Base-by-base conservation (phyloP, 2,888 invertebrate genomes). In the Ectemnius cavifrons region DNA sequence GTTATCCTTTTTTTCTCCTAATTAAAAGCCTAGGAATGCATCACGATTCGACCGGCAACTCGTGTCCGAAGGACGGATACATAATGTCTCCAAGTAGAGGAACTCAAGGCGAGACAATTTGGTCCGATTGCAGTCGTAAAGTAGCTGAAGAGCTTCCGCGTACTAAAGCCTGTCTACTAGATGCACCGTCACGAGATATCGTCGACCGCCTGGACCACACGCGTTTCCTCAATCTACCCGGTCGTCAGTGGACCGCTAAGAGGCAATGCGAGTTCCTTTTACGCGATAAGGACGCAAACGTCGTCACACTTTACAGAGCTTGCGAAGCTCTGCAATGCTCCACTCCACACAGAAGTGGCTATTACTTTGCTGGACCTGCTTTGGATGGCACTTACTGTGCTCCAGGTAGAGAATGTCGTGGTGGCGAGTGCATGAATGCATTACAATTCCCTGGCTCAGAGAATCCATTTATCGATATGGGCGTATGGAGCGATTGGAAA, bases 81-180 rank as follows among this genome's bases (percentile, higher is more conserved):
- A 95, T 96, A 80, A 96, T 96, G 96, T 96, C 96, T 0, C 95
- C 96, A 0, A 96, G 95, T 2, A 92, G 96, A 78, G 96, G 96
- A 60, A 94, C 94, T 46, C 93, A 93, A 82, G 96, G 96, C 6
- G 96, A 96, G 91, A 95, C 95, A 1, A 92, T 94, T 16, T 96
- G 96, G 96, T 96, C 96, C 0, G 89, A 92, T 1, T 96, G 96
- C 90, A 96, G 96, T 87, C 95, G 95, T 0, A 91, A 93, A 57
- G 92, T 95, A 14, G 93, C 94, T 84, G 91, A 92, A 4, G 93
- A 93, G 76, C 80, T 90, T 0, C 64, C 74, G 2, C 65, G 59
- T 14, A 78, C 47, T 14, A 89, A 89, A 65, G 66, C 80, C 0
- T 96, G 95, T 86, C 91, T 95, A 23, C 90, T 92, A 82, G 95